phyloP scores from a whole-genome alignment of 2,888 invertebrate species.

The Philopedon plagiatum region DNA sequence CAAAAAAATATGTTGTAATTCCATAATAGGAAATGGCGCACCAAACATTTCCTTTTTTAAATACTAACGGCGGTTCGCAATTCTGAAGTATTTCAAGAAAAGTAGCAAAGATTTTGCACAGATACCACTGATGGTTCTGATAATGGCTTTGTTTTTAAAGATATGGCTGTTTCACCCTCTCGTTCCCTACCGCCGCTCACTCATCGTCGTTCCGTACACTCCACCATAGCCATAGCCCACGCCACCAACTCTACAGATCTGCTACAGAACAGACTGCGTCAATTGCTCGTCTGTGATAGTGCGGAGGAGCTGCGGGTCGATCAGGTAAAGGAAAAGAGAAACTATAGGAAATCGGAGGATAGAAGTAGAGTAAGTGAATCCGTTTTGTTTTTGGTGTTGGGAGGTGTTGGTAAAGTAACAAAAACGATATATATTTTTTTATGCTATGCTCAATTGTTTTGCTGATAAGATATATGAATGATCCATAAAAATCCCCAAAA shows the following conservation, averaged over 20 bases:
- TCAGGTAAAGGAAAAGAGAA: constrained; percentile 55
- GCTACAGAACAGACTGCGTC: constrained; percentile 83
- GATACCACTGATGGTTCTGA: too few species aligned
- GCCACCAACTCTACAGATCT: constrained; percentile 72
- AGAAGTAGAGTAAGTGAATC: constrained; percentile 32
- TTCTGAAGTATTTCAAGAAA: too few species aligned
- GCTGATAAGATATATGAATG: too few species aligned
- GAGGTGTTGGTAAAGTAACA: background rate
- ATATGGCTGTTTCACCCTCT: constrained; percentile 70
- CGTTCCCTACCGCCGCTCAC: constrained; percentile 71
- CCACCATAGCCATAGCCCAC: constrained; percentile 75
- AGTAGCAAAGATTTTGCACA: too few species aligned
- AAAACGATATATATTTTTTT: too few species aligned
- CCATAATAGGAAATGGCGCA: too few species aligned
- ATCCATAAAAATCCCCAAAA: too few species aligned
- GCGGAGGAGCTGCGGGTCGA: constrained; percentile 75
- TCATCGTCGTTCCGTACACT: constrained; percentile 70
- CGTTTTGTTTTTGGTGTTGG: constrained; percentile 1
- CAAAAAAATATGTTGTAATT: too few species aligned
- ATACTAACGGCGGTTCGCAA: too few species aligned
- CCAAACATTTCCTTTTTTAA: too few species aligned
- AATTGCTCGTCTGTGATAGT: constrained; percentile 82
- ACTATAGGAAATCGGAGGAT: constrained; percentile 24
- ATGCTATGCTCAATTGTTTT: too few species aligned
- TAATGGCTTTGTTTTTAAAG: constrained; percentile 59